Base-by-base conservation (phyloP, 1,140 invertebrate species). In the Thaumatotibia leucotreta region DNA sequence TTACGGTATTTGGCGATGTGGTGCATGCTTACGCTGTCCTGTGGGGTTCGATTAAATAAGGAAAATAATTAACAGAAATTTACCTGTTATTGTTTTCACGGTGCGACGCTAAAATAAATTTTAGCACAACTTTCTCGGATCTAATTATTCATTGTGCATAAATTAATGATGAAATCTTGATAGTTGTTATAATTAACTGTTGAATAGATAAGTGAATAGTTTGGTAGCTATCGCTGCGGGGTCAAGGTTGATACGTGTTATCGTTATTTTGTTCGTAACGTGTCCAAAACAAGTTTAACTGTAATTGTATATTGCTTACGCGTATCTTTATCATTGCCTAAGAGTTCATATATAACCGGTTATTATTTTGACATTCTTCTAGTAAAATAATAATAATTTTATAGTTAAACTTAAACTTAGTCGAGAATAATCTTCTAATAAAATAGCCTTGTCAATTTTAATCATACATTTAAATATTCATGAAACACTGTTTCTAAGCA, bases 191-290 rank as follows among this genome's bases (percentile, higher is more conserved):
- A 50, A 50, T 54, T 54, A n/a, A n/a, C 24, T 29, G n/a, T 5
- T 14, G 11, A 58, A 45, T 45, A 58, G 52, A 54, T 54, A 54
- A 27, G 23, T 27, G 11, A 49, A 49, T 3, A 58, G 24, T 58
- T 58, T 29, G 23, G 23, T 49, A 14, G 11, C 14, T 49, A 49
- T 49, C 39, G 39, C 14, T 10, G 8, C 27, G 52, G 52, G 52
- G 23, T 58, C 52, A 58, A 58, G 52, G 52, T 58, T 58, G 52
- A 58, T 5, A 58, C 24, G 24, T 27, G 24, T 31, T 58, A 58
- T 58, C 23, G 11, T 4, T 58, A 45, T 45, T 20, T 45, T 17
- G 39, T 45, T 20, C 14, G 39, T n/a, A 45, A 45, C 39, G 39
- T 45, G 39, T 45, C 39, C 39, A 45, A 9, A 45, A 45, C 17